Conservation (phyloP, 2,797 vertebrate genomes). For the Hippocampus kuda region DNA sequence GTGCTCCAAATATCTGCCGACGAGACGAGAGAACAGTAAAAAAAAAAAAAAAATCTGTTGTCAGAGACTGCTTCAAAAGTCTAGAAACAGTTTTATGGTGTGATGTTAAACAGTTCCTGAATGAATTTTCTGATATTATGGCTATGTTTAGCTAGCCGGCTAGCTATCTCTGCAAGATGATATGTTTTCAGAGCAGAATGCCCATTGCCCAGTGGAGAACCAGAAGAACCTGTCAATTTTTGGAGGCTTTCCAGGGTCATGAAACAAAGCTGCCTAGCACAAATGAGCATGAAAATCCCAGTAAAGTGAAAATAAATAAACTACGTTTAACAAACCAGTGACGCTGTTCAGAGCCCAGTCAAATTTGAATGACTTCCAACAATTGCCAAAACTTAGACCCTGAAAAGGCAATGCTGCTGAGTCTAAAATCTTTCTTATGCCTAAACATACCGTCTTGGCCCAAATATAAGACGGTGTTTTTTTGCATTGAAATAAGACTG, state of each 20-base stretch:
- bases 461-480: no score
- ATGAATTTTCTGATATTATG: neutral
- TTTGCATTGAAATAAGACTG: no score
- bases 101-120: neutral
- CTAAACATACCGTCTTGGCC: no score
- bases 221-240: neutral
- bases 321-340: no score
- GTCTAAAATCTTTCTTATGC: no score
- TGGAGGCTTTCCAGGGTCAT: neutral
- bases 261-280: neutral
- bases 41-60: neutral
- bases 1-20: neutral
- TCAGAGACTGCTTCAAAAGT: neutral
- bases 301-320: no score
- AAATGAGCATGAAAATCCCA: neutral
- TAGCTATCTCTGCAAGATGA: neutral
- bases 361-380: no score
- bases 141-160: neutral
- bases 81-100: neutral
- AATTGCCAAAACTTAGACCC: no score
- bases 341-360: no score
- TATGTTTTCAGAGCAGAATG: neutral
- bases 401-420: no score
- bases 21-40: neutral
- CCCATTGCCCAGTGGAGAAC: neutral